These are phyloP conservation scores for Pangasius krempfi DNA, from an alignment of 2,797 vertebrate genomes.

Conservation along the genomic window DNA sequence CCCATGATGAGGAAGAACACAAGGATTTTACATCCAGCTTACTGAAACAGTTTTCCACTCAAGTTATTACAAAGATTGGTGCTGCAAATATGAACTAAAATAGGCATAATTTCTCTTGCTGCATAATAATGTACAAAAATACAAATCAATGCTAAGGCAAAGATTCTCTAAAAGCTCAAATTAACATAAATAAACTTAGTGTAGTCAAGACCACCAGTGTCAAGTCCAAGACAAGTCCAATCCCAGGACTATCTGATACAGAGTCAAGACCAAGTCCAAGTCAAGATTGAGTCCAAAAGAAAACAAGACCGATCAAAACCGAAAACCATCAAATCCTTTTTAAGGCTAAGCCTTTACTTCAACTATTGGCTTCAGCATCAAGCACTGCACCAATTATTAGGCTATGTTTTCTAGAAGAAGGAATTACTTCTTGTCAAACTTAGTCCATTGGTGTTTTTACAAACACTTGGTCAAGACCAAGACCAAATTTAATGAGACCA, in stretches of 20 bases:
- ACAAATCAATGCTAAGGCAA: not conserved
- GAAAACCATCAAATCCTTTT: not conserved
- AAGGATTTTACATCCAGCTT: not conserved
- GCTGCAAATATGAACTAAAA: too few species aligned
- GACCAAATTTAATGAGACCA: not conserved
- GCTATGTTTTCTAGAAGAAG: not conserved
- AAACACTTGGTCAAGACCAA: not conserved
- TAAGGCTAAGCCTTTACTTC: not conserved
- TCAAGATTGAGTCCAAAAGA: not conserved
- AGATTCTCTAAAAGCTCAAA: not conserved
- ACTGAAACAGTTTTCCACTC: not conserved
- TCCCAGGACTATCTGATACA: too few species aligned
- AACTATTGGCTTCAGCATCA: not conserved
- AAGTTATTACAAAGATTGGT: not conserved
- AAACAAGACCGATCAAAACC: not conserved
- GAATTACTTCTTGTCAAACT: not conserved
- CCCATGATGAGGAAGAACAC: not conserved
- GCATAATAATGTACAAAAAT: not conserved
- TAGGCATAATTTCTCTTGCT: not conserved
- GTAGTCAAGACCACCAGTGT: not conserved
- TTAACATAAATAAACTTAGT: not conserved
- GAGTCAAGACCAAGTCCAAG: not conserved
- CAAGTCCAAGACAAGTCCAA: not conserved
- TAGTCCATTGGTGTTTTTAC: not conserved
- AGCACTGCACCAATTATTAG: not conserved